Conservation (phyloP, 2,888 invertebrate species). For the Andricus curvator region DNA sequence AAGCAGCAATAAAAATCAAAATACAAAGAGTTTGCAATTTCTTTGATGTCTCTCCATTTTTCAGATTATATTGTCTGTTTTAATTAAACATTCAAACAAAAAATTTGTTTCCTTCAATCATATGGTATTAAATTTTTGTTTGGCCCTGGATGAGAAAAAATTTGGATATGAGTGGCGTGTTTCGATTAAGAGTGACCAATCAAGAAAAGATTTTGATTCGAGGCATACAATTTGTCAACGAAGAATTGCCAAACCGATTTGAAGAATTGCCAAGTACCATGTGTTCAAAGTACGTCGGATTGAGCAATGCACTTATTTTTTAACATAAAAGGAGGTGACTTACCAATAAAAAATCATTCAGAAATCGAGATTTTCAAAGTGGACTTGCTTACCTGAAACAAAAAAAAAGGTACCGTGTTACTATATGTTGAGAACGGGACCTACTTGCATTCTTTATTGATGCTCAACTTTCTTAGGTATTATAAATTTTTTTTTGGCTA, state of each 20-base stretch:
- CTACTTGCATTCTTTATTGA: not conserved
- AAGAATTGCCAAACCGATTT: slow-evolving; percentile 20
- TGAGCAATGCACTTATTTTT: slow-evolving; percentile 53
- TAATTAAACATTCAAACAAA: too few relatives aligned
- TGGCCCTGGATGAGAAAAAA: not conserved
- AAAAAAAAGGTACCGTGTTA: slow-evolving; percentile 20
- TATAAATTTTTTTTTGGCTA: not conserved
- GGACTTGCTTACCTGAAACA: slow-evolving; percentile 42
- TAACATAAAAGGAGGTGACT: slow-evolving; percentile 53
- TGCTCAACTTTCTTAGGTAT: not conserved
- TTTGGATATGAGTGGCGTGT: not conserved
- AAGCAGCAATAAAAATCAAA: not conserved
- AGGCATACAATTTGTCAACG: not conserved
- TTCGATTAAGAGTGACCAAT: not conserved
- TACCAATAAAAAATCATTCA: slow-evolving; percentile 47
- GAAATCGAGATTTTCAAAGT: slow-evolving; percentile 25
- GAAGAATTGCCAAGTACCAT: not conserved
- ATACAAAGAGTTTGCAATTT: not conserved
- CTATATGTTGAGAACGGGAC: slow-evolving; percentile 6
- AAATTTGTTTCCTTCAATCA: too few relatives aligned
- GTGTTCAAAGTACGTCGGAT: slow-evolving; percentile 46
- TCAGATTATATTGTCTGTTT: too few relatives aligned
- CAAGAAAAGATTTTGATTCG: not conserved
- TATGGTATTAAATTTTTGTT: too few relatives aligned
- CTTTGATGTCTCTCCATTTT: not conserved